A percentile compares a stretch with the other conserved stretches of the same genome.
Evolutionary conservation across 2,113 vertebrate species (phyloP).

Genomic region (Abramis brama): DNA sequence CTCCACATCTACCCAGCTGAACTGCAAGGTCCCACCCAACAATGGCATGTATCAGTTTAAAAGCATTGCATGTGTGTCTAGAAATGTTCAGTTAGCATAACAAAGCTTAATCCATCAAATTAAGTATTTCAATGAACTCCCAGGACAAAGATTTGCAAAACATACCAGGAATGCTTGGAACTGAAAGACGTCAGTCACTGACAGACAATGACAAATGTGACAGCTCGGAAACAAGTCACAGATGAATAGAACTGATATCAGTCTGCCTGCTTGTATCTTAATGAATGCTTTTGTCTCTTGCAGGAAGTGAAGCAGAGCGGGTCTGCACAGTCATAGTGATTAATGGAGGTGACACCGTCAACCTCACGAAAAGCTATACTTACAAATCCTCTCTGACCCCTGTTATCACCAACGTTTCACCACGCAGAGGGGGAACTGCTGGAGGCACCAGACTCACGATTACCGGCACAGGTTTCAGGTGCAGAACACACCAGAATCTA

Average conservation of each 20-base stretch:
- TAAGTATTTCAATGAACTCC: background rate
- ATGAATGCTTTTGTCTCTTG: background rate
- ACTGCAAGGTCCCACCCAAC: constrained; percentile 73
- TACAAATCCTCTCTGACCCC: constrained; percentile 80
- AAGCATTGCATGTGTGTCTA: background rate
- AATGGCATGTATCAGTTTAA: constrained; percentile 68
- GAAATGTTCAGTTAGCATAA: background rate
- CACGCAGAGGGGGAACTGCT: constrained; percentile 81
- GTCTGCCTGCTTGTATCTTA: constrained; percentile 3
- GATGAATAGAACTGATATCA: background rate
- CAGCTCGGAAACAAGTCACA: background rate
- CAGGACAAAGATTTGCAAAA: background rate
- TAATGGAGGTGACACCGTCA: constrained; percentile 67
- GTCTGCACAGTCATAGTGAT: constrained; percentile 73
- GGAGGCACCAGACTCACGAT: constrained; percentile 84
- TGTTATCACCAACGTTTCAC: constrained; percentile 69
- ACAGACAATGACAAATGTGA: background rate
- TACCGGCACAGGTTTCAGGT: constrained; percentile 85
- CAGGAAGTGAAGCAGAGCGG: constrained; percentile 68
- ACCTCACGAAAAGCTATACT: constrained; percentile 64
- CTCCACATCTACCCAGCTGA: constrained; percentile 70
- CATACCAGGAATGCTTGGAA: constrained; percentile 6
- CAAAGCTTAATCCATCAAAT: background rate
- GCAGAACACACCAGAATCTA: constrained; percentile 30
- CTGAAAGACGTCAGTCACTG: background rate